Conservation (phyloP, 2,888 invertebrate genomes). For the Patella caerulea region DNA sequence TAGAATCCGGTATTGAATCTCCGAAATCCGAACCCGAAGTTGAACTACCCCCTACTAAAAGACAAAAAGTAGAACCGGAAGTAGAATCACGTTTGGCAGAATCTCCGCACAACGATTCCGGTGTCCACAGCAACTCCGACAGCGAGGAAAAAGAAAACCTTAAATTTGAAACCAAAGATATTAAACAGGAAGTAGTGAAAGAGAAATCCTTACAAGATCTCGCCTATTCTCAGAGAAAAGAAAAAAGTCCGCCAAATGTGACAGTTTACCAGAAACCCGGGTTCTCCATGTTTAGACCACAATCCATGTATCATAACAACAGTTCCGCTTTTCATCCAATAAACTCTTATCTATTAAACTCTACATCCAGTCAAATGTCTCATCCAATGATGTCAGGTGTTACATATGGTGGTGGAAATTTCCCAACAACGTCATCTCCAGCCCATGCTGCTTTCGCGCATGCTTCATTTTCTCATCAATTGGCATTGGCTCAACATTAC, state of each 20-base stretch:
- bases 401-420: neutral
- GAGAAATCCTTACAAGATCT: constrained; percentile 11
- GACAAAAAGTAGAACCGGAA: constrained; percentile 17
- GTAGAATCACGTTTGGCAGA: neutral
- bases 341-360: constrained; percentile 37
- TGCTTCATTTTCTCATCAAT: constrained; percentile 18
- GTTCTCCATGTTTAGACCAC: constrained; percentile 76
- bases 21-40: constrained; percentile 10
- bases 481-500: constrained; percentile 22
- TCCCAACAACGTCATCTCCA: constrained; percentile 7
- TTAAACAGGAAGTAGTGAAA: constrained; percentile 13
- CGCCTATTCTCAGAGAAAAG: constrained; percentile 1
- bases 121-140: constrained; percentile 7
- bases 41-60: constrained; percentile 14
- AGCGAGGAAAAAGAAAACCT: constrained; percentile 6
- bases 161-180: constrained; percentile 11
- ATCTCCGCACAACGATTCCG: constrained; percentile 9
- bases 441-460: constrained; percentile 23
- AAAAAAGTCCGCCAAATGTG: constrained; percentile 81
- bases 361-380: constrained; percentile 15
- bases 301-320: constrained; percentile 27
- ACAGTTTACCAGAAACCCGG: constrained; percentile 89
- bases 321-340: constrained; percentile 38
- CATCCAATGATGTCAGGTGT: constrained; percentile 17
- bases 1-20: constrained; percentile 14